phyloP scores from a whole-genome alignment of 2,888 invertebrate genomes.

The Anthrax anthrax region DNA sequence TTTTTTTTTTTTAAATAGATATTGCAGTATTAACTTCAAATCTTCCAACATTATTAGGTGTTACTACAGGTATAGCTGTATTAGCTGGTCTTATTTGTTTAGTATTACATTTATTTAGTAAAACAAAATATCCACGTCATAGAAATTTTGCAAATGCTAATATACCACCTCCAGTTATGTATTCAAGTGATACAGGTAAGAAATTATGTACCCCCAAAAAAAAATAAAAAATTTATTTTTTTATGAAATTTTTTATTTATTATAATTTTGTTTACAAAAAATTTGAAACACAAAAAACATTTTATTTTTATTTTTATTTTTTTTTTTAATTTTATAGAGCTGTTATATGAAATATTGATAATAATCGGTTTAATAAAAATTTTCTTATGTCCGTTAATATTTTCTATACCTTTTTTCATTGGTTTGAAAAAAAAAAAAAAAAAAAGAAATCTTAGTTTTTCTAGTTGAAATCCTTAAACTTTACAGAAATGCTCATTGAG shows the following conservation, averaged over 20 bases:
- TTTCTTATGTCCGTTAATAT: too few species aligned
- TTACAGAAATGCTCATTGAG: too few species aligned
- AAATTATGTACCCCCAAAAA: too few species aligned
- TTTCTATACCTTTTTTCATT: too few species aligned
- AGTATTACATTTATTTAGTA: constrained; percentile 69
- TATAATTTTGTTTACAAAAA: too few species aligned
- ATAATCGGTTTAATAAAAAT: too few species aligned
- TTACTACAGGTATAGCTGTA: constrained; percentile 72
- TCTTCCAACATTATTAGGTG: constrained; percentile 72
- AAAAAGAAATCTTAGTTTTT: too few species aligned
- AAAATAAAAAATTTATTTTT: neutral
- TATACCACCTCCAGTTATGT: constrained; percentile 69
- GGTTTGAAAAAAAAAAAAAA: too few species aligned
- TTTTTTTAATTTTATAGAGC: constrained; percentile 2
- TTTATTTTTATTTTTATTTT: constrained; percentile 12
- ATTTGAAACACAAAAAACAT: too few species aligned
- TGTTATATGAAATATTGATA: too few species aligned
- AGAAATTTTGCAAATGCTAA: constrained; percentile 71
- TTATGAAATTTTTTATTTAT: too few species aligned
- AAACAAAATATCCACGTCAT: constrained; percentile 45
- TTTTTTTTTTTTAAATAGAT: constrained; percentile 38
- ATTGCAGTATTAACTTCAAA: constrained; percentile 69
- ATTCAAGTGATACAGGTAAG: constrained; percentile 70
- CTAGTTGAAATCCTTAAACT: too few species aligned
- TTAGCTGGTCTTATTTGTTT: constrained; percentile 77